These are phyloP conservation scores for Basileuterus tristriatus DNA, from an alignment of 2,797 vertebrate species.

Conservation along the genomic window DNA sequence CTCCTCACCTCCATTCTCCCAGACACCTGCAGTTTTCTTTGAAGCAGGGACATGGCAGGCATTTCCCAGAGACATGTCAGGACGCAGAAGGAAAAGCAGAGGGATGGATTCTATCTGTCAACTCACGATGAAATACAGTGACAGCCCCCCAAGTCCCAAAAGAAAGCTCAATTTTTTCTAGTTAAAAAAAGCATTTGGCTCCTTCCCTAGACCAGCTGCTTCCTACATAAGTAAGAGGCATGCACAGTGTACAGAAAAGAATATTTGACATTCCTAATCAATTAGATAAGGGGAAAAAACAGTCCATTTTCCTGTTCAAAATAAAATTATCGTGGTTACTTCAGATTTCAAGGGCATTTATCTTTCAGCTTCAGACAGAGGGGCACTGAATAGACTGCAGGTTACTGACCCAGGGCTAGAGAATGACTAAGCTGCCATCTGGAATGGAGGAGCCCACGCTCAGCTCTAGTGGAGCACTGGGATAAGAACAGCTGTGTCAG, in stretches of 20 bases:
- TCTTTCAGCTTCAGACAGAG: slow-evolving; percentile 46
- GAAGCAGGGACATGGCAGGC: not conserved
- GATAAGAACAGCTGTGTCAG: not conserved
- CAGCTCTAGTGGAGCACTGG: not conserved
- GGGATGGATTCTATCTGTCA: slow-evolving; percentile 46
- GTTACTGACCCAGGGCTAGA: not conserved
- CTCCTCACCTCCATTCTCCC: not conserved
- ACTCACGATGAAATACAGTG: slow-evolving; percentile 11
- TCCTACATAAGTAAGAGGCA: slow-evolving; percentile 62
- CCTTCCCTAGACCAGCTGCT: slow-evolving; percentile 60
- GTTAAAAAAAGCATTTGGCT: slow-evolving; percentile 50
- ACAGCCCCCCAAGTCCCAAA: not conserved
- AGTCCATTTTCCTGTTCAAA: slow-evolving; percentile 54
- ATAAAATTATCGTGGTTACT: slow-evolving; percentile 48
- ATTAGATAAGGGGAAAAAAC: slow-evolving; percentile 66
- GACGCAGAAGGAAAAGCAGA: not conserved
- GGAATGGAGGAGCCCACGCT: not conserved
- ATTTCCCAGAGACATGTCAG: slow-evolving; percentile 36
- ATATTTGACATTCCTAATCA: slow-evolving; percentile 67
- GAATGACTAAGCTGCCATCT: not conserved
- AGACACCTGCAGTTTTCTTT: slow-evolving; percentile 55
- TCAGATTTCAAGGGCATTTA: slow-evolving; percentile 59
- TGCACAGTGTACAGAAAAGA: slow-evolving; percentile 48
- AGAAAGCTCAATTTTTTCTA: slow-evolving; percentile 15
- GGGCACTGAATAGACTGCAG: slow-evolving; percentile 19